A percentile compares a stretch with the other conserved stretches of the same genome.
Conservation (phyloP, 2,797 vertebrate species). For the Uromys caudimaculatus region DNA sequence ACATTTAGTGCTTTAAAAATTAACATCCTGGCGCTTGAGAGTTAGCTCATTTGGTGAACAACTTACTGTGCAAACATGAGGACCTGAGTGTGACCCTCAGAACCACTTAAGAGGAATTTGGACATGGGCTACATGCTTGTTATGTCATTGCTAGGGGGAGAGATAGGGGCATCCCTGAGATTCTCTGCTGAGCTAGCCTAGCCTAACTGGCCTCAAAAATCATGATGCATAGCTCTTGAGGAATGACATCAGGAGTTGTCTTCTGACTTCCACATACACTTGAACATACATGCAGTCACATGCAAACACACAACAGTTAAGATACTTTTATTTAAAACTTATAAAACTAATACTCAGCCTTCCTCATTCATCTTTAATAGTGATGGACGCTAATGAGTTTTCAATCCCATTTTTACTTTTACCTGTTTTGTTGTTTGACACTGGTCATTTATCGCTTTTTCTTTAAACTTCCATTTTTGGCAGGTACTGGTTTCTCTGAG, state of each 20-base stretch:
- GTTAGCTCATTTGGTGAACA: neutral
- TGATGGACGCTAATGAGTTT: neutral
- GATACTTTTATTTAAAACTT: constrained; percentile 39
- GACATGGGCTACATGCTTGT: neutral
- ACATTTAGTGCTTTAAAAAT: neutral
- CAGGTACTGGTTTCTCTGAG: constrained; percentile 1
- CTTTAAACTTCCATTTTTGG: constrained; percentile 41
- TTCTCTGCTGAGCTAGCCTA: neutral
- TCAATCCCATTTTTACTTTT: neutral
- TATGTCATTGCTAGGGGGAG: neutral
- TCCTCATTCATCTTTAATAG: neutral
- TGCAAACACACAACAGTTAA: neutral
- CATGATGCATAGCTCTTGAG: neutral
- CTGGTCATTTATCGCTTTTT: constrained; percentile 18
- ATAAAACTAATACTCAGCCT: neutral
- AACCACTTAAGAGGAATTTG: neutral
- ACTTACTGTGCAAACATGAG: neutral
- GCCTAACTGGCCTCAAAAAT: neutral
- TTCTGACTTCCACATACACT: neutral
- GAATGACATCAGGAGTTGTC: neutral
- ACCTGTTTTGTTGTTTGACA: neutral
- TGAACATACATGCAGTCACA: neutral
- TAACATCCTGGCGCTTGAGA: neutral
- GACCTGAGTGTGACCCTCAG: neutral
- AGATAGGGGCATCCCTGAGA: neutral